These are phyloP conservation scores for Yoshiicerus persimilis DNA, from an alignment of 1,140 invertebrate genomes.

Conservation along the genomic window DNA sequence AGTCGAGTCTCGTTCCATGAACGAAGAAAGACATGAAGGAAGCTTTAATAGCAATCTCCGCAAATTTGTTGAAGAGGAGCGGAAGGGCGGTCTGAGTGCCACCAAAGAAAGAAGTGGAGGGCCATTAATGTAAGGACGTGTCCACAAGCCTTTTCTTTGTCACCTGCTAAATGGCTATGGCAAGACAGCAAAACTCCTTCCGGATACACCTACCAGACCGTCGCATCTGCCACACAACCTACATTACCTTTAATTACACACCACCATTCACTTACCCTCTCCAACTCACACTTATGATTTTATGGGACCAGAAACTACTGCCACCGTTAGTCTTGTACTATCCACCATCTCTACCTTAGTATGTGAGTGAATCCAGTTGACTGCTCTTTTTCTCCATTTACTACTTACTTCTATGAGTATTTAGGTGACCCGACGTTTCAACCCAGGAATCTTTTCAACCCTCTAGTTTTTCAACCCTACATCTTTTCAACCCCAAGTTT, in stretches of 20 bases:
- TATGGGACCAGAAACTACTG: not conserved
- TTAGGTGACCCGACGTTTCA: too few species aligned
- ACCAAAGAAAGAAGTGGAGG: not conserved
- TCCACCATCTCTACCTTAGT: too few species aligned
- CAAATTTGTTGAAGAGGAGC: constrained; percentile 1
- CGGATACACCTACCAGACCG: not conserved
- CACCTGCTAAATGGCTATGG: not conserved
- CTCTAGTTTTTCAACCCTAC: too few species aligned
- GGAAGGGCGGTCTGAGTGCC: not conserved
- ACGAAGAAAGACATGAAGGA: not conserved
- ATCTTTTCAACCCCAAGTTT: too few species aligned
- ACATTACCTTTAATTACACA: not conserved
- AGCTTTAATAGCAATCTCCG: constrained; percentile 4
- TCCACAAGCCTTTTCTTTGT: constrained; percentile 8
- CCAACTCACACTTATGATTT: not conserved
- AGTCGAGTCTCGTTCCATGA: not conserved
- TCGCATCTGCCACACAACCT: not conserved
- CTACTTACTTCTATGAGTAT: too few species aligned
- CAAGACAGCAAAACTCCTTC: not conserved
- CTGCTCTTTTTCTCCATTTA: too few species aligned
- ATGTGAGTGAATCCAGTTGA: not conserved
- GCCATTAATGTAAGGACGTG: constrained; percentile 7
- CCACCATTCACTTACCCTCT: not conserved
- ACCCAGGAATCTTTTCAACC: too few species aligned
- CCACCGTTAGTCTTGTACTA: too few species aligned